Percentiles rank a stretch among this genome's conserved stretches.
Conservation (phyloP, 1,140 invertebrate genomes). For the Drosophila leontia region DNA sequence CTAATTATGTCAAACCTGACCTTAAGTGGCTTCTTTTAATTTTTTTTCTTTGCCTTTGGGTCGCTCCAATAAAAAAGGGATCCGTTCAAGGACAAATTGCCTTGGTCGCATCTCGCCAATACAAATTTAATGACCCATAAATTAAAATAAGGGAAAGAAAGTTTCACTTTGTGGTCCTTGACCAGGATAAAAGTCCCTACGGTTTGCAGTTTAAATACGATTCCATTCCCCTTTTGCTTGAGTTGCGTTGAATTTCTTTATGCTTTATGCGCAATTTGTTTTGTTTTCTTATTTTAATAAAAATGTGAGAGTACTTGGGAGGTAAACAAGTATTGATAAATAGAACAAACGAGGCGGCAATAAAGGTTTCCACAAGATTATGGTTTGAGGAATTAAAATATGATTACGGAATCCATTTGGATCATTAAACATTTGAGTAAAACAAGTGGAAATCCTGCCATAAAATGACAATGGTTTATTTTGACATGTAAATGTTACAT, state of each 20-base stretch:
- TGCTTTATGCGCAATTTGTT: background rate
- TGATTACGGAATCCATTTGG: slow-evolving; percentile 1
- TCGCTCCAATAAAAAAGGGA: slow-evolving; percentile 5
- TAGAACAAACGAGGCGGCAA: slow-evolving; percentile 7
- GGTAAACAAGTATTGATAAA: slow-evolving; percentile 1
- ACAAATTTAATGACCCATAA: slow-evolving; percentile 26
- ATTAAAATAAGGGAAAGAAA: background rate
- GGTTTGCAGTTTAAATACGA: background rate
- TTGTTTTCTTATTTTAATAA: slow-evolving; percentile 5
- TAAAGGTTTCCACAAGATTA: background rate
- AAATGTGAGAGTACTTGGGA: background rate
- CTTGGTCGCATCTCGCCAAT: slow-evolving; percentile 12
- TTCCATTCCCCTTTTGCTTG: background rate
- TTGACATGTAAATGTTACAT: no score
- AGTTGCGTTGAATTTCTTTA: background rate
- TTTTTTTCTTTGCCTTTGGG: background rate
- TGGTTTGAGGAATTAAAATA: background rate
- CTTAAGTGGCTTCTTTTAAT: slow-evolving; percentile 3
- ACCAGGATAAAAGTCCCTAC: background rate
- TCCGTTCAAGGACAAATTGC: slow-evolving; percentile 6
- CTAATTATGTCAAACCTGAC: slow-evolving; percentile 10
- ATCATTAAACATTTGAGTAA: background rate
- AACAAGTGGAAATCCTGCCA: background rate
- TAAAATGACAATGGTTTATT: background rate
- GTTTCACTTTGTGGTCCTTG: slow-evolving; percentile 6